Percentiles rank a stretch among this genome's conserved stretches.
Conservation (phyloP, 2,113 vertebrate species). For the Sialia sialis region DNA sequence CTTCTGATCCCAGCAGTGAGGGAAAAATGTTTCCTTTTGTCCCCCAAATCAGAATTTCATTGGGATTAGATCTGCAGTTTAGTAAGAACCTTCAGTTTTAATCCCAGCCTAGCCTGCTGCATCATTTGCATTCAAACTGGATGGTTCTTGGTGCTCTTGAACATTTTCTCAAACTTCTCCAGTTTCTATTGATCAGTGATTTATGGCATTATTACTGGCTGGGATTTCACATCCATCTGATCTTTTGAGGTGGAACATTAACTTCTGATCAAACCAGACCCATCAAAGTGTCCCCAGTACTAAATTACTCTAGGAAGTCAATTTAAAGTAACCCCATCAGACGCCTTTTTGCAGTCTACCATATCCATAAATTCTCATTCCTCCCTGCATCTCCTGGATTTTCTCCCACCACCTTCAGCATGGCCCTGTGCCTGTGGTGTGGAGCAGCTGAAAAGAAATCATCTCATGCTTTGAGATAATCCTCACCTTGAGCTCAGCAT, state of each 20-base stretch:
- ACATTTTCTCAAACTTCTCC: neutral
- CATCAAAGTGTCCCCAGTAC: too few species aligned
- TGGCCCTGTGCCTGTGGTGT: fast-evolving
- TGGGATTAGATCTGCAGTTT: neutral
- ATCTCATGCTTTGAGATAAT: neutral
- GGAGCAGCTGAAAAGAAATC: neutral
- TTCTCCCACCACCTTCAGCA: neutral
- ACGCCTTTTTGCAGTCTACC: neutral
- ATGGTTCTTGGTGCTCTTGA: neutral
- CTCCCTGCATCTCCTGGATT: neutral
- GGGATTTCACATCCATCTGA: neutral
- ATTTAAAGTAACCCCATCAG: neutral
- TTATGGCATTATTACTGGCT: neutral
- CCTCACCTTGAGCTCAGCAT: neutral
- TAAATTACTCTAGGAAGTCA: neutral
- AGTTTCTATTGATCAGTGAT: neutral
- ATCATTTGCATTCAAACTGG: neutral
- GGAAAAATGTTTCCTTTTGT: fast-evolving
- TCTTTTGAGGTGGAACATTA: neutral
- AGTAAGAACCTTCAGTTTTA: neutral
- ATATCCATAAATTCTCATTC: neutral
- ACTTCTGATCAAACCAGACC: neutral
- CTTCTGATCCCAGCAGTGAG: fast-evolving
- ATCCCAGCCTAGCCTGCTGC: neutral
- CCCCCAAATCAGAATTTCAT: neutral